Evolutionary conservation across 2,888 invertebrate species (phyloP).

Genomic region (Trissonchulus latispiculum): DNA sequence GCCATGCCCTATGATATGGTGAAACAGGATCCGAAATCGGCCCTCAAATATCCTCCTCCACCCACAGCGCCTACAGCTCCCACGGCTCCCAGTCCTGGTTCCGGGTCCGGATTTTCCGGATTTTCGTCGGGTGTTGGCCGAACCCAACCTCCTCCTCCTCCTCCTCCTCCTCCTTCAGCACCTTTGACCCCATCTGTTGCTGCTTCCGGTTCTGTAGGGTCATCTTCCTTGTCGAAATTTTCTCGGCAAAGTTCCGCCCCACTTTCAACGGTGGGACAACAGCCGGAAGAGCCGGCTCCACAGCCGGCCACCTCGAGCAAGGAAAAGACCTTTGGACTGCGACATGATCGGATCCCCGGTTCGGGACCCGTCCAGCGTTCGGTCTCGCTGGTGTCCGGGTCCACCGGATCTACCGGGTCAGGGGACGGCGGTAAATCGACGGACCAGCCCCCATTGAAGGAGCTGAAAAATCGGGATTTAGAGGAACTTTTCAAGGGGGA

Average conservation of each 20-base stretch:
- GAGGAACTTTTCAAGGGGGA: conserved; percentile 19
- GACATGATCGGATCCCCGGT: not conserved
- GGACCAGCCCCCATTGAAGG: conserved; percentile 1
- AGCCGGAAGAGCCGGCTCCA: not conserved
- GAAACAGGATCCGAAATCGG: not conserved
- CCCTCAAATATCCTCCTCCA: not conserved
- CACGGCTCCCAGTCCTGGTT: not conserved
- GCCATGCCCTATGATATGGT: not conserved
- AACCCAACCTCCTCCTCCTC: not conserved
- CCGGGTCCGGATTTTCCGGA: too few species aligned
- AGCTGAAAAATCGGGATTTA: conserved; percentile 20
- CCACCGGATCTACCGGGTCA: too few species aligned
- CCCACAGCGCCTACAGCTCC: not conserved
- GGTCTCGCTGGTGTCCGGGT: too few species aligned
- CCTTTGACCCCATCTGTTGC: not conserved
- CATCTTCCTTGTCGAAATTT: too few species aligned
- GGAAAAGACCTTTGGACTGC: conserved; percentile 18
- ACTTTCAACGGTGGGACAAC: too few species aligned
- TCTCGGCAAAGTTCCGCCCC: too few species aligned
- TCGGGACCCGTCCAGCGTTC: not conserved
- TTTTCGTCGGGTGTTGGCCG: too few species aligned
- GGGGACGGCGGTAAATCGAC: too few species aligned
- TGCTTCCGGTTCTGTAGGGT: not conserved
- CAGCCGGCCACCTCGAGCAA: not conserved
- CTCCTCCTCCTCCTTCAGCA: not conserved